Base-by-base conservation (phyloP, 2,797 vertebrate genomes). In the Apogon talboti region DNA sequence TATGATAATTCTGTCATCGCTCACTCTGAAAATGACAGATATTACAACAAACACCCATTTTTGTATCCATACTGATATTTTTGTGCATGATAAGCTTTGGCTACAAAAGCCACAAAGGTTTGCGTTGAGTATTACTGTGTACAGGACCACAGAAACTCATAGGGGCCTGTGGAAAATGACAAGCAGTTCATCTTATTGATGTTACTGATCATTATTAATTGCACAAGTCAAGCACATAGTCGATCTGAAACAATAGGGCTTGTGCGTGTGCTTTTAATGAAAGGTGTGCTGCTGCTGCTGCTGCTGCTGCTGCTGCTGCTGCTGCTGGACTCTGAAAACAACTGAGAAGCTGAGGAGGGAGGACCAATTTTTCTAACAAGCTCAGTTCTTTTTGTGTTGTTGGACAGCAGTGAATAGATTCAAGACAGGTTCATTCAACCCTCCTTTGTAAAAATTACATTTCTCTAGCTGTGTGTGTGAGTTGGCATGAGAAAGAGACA, bases 321-420 rank as follows among this genome's bases (percentile, higher is more conserved):
- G 50, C 53, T 46, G 60, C 53, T 54, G 72, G 68, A 71, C 65
- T 64, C 65, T 63, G 54, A 15, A 66, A 65, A 72, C 63, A 75
- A 68, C 47, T 2, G 46, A 74, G 57, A 60, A 64, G 61, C 41
- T 3, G 37, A 35, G 11, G 48, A 68, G 42, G 37, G 35, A 79
- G 57, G 51, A 79, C 6, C 56, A 48, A 46, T 84, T 67, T 75
- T 71, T 81, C 56, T 51, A 63, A 79, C 63, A 66, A 66, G 60
- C 74, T 82, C 55, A 10, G 6, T 78, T 78, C 74, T 76, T 78
- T 80, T 75, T 62, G 75, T 79, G 77, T 78, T 82, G 74, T 74
- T 79, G 73, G 74, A 83, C 61, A 74, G 81, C 61, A 77, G 51
- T 76, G 75, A 83, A 83, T 74, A 81, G 76, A 78, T 66, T 83